Evolutionary conservation across 2,113 vertebrate genomes (phyloP), one percentile per base, ranked within the genome.

Genomic region (Cryptotis parvus): DNA sequence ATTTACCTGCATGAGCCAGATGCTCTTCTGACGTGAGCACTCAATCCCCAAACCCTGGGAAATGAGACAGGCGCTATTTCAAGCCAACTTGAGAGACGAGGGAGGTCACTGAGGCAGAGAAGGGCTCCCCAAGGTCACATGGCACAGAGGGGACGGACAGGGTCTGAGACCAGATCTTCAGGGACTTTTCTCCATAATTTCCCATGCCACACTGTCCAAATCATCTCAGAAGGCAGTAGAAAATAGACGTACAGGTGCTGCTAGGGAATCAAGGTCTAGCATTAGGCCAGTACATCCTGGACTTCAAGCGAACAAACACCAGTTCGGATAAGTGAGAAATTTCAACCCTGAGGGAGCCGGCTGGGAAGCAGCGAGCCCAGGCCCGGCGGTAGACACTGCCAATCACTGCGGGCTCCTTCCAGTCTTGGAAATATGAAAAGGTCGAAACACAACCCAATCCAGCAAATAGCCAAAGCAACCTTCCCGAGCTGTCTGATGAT

Each of bases 1-100:
- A 93, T 69, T 82, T 43, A 78, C 77, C 39, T 70, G 29, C 35
- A 31, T 27, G 55, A 49, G 22, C 77, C 90, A 73, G 84, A 84
- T 69, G 39, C 87, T 66, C 79, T 49, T 14, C 24, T 26, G 24
- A 61, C 61, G n/a, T 4, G 49, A 82, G 80, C 31, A 68, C 72
- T 68, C 82, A 61, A 78, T 79, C 58, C 41, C 81, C 27, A 35
- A 69, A 68, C n/a, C 66, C 0, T 3, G n/a, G 37, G 45, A 66
- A 20, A 15, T 1, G 52, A 69, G 29, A n/a, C 14, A 41, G 69
- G 43, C 29, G 49, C 70, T 24, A 7, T 4, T 22, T 4, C 26
- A 41, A 58, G 73, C 37, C n/a, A 11, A 4, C 22, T 68, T 45
- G 31, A 75, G 10, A 79, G 52, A 87, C 16, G 22, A 18, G 55